Evolutionary conservation across 2,113 vertebrate species (phyloP).

Genomic region (Hemiscyllium ocellatum): DNA sequence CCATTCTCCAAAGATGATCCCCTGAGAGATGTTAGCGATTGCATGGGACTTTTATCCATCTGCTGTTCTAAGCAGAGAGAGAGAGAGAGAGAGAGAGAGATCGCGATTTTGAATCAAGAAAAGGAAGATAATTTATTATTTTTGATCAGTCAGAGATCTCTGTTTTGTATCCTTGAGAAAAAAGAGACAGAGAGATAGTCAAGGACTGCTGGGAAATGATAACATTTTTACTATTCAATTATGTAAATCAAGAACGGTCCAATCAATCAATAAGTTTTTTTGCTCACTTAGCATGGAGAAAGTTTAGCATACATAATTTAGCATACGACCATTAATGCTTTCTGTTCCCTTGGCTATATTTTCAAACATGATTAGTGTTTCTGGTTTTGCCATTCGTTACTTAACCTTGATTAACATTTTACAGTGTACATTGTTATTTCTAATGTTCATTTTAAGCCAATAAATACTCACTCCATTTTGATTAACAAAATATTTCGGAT

Average conservation of each 20-base stretch:
- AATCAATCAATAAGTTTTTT: slow-evolving; percentile 42
- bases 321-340: background rate
- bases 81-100: slow-evolving; percentile 39
- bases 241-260: slow-evolving; percentile 44
- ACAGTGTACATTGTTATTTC: background rate
- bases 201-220: slow-evolving; percentile 48
- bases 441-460: background rate
- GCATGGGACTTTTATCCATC: slow-evolving; percentile 46
- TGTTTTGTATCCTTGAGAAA: too few relatives aligned
- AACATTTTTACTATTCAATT: slow-evolving; percentile 46
- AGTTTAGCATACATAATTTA: background rate
- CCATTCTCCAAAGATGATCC: slow-evolving; percentile 26
- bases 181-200: background rate
- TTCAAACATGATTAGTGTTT: slow-evolving; percentile 11
- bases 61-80: slow-evolving; percentile 43
- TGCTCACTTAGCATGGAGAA: background rate
- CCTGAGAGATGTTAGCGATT: slow-evolving; percentile 45
- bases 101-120: slow-evolving; percentile 45
- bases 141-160: slow-evolving; percentile 49
- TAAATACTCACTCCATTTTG: background rate
- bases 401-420: slow-evolving; percentile 16
- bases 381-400: background rate
- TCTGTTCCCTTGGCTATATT: background rate
- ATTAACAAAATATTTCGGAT: background rate
- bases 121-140: slow-evolving; percentile 48